Evolutionary conservation across 2,797 vertebrate species (phyloP), one percentile per base, ranked within the genome.

Genomic region (Sibirionetta formosa): DNA sequence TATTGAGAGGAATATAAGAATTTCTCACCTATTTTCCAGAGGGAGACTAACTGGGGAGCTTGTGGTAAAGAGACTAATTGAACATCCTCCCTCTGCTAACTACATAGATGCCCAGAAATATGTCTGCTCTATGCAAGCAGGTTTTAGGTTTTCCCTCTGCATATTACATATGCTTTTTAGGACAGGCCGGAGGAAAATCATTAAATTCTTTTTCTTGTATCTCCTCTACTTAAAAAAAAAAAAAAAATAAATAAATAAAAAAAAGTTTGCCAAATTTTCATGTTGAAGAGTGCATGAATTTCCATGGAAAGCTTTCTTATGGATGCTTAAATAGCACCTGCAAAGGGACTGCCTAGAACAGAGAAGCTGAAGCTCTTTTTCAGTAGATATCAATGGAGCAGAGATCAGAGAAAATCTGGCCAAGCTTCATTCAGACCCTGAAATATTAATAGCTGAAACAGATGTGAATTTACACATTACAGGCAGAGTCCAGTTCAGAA

Each of bases 1-100:
- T 99, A 99, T 98, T 98, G 98, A 99, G 98, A 98, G 98, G 98
- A 98, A 98, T 98, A 98, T 98, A 98, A 99, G 98, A 98, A 98
- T 98, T 98, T 98, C 97, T 98, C 95, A 98, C 97, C 98, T 98
- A 94, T 97, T 98, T 98, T 98, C 97, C 98, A 94, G 97, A 97
- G 97, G 94, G 95, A 98, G 90, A 81, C 96, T 97, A 97, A 93
- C 97, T 96, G 94, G 97, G 95, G 97, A 97, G 94, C 84, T 96
- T 79, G 93, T 94, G 91, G 95, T 97, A 97, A 98, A 97, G 90
- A 97, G 93, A 96, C 97, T 98, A 98, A 98, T 98, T 98, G 98
- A 97, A 98, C 96, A 92, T 93, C 33, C 80, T 97, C 87, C 96
- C 80, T 95, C 75, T 95, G 92, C 94, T 96, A 94, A 92, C 86